Percentiles rank a stretch among this genome's conserved stretches.
Conservation (phyloP, 2,113 vertebrate genomes). For the Lutjanus erythropterus region DNA sequence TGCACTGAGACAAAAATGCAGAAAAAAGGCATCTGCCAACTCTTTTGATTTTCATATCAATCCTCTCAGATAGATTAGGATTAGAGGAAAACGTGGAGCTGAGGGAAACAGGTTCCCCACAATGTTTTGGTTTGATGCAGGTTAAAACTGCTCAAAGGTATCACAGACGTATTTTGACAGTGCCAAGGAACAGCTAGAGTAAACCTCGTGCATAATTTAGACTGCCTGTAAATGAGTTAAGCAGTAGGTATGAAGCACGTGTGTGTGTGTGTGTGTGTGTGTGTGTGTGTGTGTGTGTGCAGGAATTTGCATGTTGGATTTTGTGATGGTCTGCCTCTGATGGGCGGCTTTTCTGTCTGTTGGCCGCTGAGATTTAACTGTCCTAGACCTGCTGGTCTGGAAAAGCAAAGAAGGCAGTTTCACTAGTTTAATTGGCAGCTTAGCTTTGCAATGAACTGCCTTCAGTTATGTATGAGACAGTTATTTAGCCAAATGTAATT, state of each 20-base stretch:
- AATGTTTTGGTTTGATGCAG: constrained; percentile 21
- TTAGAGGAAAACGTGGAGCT: constrained; percentile 21
- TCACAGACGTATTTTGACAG: constrained; percentile 28
- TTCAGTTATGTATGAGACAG: constrained; percentile 28
- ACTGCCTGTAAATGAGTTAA: constrained; percentile 29
- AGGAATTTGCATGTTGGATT: constrained; percentile 14
- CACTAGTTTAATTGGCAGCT: constrained; percentile 49
- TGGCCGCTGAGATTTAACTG: constrained; percentile 33
- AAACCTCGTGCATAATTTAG: constrained; percentile 62
- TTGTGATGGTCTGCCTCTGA: constrained; percentile 22
- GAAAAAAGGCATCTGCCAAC: constrained; percentile 9
- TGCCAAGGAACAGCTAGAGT: constrained; percentile 16
- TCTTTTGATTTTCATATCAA: constrained; percentile 16
- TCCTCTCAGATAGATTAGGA: constrained; percentile 17
- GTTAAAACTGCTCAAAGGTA: constrained; percentile 32
- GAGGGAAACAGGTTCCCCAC: neutral
- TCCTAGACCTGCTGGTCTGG: constrained; percentile 49
- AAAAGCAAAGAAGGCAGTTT: constrained; percentile 59
- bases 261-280: constrained; percentile 48
- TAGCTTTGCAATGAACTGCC: constrained; percentile 39
- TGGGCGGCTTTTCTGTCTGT: neutral
- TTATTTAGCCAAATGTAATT: constrained; percentile 51
- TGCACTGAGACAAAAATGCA: constrained; percentile 26
- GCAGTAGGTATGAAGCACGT: constrained; percentile 10
- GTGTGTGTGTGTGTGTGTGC: constrained; percentile 43